Conservation (phyloP, 2,888 invertebrate species). For the Monochamus alternatus region DNA sequence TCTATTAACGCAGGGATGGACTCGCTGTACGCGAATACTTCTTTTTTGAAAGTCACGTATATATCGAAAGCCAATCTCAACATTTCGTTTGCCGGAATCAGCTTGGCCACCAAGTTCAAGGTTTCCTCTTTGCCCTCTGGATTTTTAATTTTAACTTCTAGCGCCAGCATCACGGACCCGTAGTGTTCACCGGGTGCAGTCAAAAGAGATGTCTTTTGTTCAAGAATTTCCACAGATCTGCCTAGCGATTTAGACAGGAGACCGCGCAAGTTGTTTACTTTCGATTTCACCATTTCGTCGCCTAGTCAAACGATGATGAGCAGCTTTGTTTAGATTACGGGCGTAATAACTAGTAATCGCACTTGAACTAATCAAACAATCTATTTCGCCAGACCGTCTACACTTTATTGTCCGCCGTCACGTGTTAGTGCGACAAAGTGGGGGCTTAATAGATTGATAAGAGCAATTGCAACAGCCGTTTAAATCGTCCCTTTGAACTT, state of each 20-base stretch:
- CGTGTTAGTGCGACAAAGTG: constrained; percentile 7
- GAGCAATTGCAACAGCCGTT: constrained; percentile 1
- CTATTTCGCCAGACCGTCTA: constrained; percentile 12
- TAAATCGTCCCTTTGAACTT: neutral
- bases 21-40: constrained; percentile 73
- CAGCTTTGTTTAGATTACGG: constrained; percentile 15
- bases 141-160: constrained; percentile 65
- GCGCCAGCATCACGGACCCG: constrained; percentile 75
- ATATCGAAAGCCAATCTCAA: constrained; percentile 74
- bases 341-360: constrained; percentile 28
- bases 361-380: constrained; percentile 26
- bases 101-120: constrained; percentile 74
- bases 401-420: constrained; percentile 14
- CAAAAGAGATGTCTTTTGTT: constrained; percentile 68
- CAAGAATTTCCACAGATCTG: constrained; percentile 64
- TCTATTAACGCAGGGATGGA: constrained; percentile 71
- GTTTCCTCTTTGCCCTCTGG: constrained; percentile 62
- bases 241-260: constrained; percentile 60
- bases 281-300: constrained; percentile 60
- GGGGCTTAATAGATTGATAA: constrained; percentile 31
- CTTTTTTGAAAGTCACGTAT: constrained; percentile 75
- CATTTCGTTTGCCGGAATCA: constrained; percentile 74
- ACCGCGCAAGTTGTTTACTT: constrained; percentile 63
- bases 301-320: neutral
- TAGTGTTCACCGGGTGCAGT: constrained; percentile 77